phyloP scores from a whole-genome alignment of 2,113 vertebrate genomes.

The Anoura caudifer region DNA sequence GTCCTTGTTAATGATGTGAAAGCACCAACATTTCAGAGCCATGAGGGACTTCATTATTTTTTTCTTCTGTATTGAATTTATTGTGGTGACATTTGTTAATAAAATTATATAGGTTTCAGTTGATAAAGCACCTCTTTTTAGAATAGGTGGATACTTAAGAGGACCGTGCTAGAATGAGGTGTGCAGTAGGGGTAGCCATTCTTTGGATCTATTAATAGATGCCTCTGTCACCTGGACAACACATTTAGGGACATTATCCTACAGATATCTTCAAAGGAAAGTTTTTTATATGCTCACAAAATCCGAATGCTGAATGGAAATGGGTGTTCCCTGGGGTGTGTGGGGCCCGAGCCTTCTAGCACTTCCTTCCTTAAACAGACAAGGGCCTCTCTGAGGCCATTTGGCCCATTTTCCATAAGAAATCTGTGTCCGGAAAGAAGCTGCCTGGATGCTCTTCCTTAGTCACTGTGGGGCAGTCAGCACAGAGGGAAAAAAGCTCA shows the following conservation, averaged over 20 bases:
- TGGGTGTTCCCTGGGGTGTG: neutral
- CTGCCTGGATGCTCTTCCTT: neutral
- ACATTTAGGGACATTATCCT: neutral
- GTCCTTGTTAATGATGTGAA: neutral
- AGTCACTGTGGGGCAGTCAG: neutral
- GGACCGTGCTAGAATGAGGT: neutral
- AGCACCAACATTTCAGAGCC: neutral
- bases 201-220: neutral
- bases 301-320: neutral
- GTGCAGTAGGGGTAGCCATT: neutral
- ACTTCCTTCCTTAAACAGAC: neutral
- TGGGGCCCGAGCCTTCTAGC: neutral
- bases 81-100: neutral
- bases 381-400: neutral
- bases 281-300: neutral
- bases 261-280: neutral
- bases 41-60: neutral
- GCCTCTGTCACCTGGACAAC: neutral
- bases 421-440: neutral
- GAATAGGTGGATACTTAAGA: neutral
- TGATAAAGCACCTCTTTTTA: neutral
- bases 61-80: neutral
- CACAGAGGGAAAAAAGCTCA: neutral
- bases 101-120: neutral
- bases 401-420: neutral